Base-by-base conservation (phyloP, 2,797 vertebrate genomes). In the Hephaestus fuliginosus region DNA sequence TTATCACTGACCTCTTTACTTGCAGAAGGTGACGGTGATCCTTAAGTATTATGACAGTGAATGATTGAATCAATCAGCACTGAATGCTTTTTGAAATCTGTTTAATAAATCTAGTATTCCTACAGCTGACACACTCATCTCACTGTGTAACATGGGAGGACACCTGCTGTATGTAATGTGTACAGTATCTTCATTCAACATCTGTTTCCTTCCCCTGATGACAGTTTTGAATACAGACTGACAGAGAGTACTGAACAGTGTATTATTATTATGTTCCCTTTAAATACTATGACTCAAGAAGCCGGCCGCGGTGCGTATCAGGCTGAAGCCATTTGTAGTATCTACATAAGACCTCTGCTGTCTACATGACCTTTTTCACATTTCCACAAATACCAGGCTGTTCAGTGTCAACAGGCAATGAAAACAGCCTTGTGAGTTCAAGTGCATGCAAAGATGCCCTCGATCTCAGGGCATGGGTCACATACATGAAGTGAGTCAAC, bases 81-180 rank as follows among this genome's bases (percentile, higher is more conserved):
- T 58, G 51, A 64, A 51, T 22, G 22, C 33, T n/a, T 28, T 53
- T 51, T 72, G 17, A 55, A 82, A 77, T 75, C 60, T 2, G 5
- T 70, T n/a, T 49, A 43, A 66, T 51, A 14, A 5, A 22, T 25
- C 25, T 20, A 41, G 56, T 43, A 12, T 70, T 53, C 36, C 1
- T 61, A 25, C 83, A 86, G 80, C 84, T 87, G 82, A 48, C 33
- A 10, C 20, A 7, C 81, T 77, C 80, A 73, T 74, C 83, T 55
- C 74, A n/a, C 61, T 43, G 65, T 52, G 44, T 25, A 68, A 71
- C 85, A 51, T 71, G 72, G 56, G 53, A 62, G 62, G 70, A 51
- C 85, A 84, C 74, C 84, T 82, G 88, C 56, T 80, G 25, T 20
- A 44, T 68, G 69, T 30, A 36, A 72, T 69, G 33, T 58, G 55